phyloP scores from a whole-genome alignment of 2,888 invertebrate genomes.

The Mamestra brassicae region DNA sequence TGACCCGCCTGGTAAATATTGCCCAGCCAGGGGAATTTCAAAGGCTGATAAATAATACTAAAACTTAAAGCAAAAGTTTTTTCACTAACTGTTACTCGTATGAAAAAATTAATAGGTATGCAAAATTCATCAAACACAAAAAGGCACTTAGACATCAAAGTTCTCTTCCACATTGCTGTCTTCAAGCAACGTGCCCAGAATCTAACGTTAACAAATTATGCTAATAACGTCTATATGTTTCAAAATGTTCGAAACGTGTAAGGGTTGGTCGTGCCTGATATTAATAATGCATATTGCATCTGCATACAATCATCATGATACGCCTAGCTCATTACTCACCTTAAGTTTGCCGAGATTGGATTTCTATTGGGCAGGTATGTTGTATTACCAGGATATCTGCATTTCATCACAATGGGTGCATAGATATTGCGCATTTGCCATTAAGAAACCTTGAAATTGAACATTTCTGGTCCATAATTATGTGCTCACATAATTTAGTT shows the following conservation, averaged over 20 bases:
- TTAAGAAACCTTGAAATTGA: neutral
- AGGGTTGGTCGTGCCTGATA: slow-evolving; percentile 3
- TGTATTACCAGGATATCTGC: neutral
- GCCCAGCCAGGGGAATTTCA: too few species aligned
- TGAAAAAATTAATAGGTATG: too few species aligned
- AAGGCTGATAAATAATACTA: too few species aligned
- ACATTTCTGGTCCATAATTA: neutral
- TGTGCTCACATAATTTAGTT: too few species aligned
- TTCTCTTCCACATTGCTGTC: neutral
- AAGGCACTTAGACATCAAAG: neutral
- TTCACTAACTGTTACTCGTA: too few species aligned
- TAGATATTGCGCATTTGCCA: neutral
- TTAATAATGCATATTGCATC: slow-evolving; percentile 37
- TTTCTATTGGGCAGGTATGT: neutral
- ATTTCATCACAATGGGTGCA: neutral
- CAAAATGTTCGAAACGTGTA: slow-evolving; percentile 15
- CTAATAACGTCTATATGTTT: slow-evolving; percentile 15
- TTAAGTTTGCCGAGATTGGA: slow-evolving; percentile 31
- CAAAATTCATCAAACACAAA: too few species aligned
- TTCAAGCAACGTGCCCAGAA: slow-evolving; percentile 22
- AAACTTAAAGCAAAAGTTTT: too few species aligned
- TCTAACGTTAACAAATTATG: slow-evolving; percentile 26
- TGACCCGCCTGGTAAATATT: too few species aligned
- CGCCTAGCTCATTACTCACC: slow-evolving; percentile 10
- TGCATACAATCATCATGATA: slow-evolving; percentile 21